These are phyloP conservation scores for Drosophila paranaensis DNA, from an alignment of 2,888 invertebrate species.

Conservation along the genomic window DNA sequence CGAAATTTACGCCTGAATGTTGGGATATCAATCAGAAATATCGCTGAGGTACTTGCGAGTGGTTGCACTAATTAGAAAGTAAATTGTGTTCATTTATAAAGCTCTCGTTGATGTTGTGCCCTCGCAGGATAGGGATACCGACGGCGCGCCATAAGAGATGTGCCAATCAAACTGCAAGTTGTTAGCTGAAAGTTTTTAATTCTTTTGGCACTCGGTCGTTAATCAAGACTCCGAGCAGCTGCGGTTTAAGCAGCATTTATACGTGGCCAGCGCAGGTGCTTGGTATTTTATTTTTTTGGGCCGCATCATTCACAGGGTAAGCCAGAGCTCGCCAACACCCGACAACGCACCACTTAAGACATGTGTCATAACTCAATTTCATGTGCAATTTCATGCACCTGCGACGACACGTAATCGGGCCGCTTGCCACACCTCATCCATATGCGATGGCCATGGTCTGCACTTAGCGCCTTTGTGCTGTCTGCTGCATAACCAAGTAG, in stretches of 20 bases:
- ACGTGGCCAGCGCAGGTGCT: conserved; percentile 34
- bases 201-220: conserved; percentile 59
- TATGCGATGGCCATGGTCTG: conserved; percentile 38
- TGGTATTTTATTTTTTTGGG: conserved; percentile 7
- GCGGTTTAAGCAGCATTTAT: conserved; percentile 46
- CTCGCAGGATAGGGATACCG: background rate
- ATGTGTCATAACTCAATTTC: conserved; percentile 74
- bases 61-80: conserved; percentile 70
- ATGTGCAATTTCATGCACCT: conserved; percentile 78
- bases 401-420: conserved; percentile 66
- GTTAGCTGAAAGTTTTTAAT: conserved; percentile 42
- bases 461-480: conserved; percentile 68
- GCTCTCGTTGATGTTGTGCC: conserved; percentile 37
- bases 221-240: conserved; percentile 62
- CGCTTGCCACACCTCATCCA: conserved; percentile 43
- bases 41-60: conserved; percentile 51
- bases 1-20: conserved; percentile 51
- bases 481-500: conserved; percentile 62
- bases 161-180: conserved; percentile 59
- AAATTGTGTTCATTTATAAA: conserved; percentile 77
- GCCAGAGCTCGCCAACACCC: conserved; percentile 22
- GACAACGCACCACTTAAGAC: conserved; percentile 28
- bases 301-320: conserved; percentile 61
- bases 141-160: conserved; percentile 6
- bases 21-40: conserved; percentile 77